A percentile compares a stretch with the other conserved stretches of the same genome.
Conservation (phyloP, 2,888 invertebrate genomes). For the Troglohyphantes excavatus region DNA sequence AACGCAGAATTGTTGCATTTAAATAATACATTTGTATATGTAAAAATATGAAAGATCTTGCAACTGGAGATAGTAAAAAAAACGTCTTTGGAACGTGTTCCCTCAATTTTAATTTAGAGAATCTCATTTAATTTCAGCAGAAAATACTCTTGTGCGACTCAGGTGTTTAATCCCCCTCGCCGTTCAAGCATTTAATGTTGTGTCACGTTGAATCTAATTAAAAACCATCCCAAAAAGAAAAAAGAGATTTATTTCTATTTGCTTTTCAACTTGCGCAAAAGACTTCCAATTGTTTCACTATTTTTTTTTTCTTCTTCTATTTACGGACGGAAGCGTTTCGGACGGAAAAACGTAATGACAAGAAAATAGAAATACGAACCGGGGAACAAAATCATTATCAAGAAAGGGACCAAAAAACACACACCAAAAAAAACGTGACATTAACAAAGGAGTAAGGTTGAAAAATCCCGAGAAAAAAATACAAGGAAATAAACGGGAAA, state of each 20-base stretch:
- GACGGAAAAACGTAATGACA: slow-evolving; percentile 30
- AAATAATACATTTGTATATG: too few relatives aligned
- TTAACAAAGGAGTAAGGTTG: slow-evolving; percentile 38
- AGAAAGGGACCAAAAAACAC: too few relatives aligned
- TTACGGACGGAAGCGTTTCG: slow-evolving; percentile 48
- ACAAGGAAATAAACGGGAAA: not conserved
- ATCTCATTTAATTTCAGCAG: not conserved
- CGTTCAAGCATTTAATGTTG: slow-evolving; percentile 30
- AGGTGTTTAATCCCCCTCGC: slow-evolving; percentile 14
- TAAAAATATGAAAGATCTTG: too few relatives aligned
- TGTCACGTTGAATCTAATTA: slow-evolving; percentile 44
- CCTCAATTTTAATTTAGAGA: not conserved
- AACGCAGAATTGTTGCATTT: too few relatives aligned
- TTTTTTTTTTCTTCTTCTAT: slow-evolving; percentile 25
- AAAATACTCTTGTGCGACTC: not conserved
- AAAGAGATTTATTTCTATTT: slow-evolving; percentile 36
- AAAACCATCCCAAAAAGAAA: slow-evolving; percentile 19
- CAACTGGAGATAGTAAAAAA: not conserved
- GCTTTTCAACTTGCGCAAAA: slow-evolving; percentile 2
- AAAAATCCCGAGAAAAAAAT: slow-evolving; percentile 3
- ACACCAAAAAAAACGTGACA: slow-evolving; percentile 45
- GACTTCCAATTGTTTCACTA: not conserved
- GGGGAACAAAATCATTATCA: slow-evolving; percentile 47
- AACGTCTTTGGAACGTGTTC: not conserved
- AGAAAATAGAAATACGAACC: slow-evolving; percentile 51